phyloP scores from a whole-genome alignment of 2,888 invertebrate genomes.

The Himalopsyche japonica region DNA sequence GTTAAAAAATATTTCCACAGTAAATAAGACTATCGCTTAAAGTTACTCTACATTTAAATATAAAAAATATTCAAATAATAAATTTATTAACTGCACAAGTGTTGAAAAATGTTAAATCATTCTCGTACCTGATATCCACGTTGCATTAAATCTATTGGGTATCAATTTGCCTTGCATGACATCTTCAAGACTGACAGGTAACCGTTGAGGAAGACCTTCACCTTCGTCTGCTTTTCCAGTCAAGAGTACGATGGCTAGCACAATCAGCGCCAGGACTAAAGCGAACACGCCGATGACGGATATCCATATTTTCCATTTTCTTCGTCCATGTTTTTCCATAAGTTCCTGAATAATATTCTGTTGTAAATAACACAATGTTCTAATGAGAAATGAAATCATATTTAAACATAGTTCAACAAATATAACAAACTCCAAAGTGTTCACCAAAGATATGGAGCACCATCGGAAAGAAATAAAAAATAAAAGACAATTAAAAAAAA shows the following conservation, averaged over 20 bases:
- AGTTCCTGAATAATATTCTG: conserved; percentile 57
- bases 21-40: no score
- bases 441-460: no score
- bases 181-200: conserved; percentile 67
- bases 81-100: no score
- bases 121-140: conserved; percentile 75
- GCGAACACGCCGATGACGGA: conserved; percentile 61
- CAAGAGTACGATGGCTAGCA: conserved; percentile 63
- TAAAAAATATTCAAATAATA: no score
- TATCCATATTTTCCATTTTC: conserved; percentile 60
- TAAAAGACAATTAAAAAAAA: no score
- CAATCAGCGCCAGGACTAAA: conserved; percentile 63
- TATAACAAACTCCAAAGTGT: no score
- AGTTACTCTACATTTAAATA: no score
- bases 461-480: no score
- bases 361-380: background rate
- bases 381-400: background rate
- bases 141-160: conserved; percentile 74
- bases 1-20: no score
- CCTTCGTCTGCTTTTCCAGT: conserved; percentile 42
- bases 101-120: conserved; percentile 27
- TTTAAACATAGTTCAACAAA: no score
- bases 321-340: conserved; percentile 60
- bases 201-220: conserved; percentile 37
- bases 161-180: conserved; percentile 69